Evolutionary conservation across 2,797 vertebrate genomes (phyloP).

Genomic region (Oreochromis mossambicus): DNA sequence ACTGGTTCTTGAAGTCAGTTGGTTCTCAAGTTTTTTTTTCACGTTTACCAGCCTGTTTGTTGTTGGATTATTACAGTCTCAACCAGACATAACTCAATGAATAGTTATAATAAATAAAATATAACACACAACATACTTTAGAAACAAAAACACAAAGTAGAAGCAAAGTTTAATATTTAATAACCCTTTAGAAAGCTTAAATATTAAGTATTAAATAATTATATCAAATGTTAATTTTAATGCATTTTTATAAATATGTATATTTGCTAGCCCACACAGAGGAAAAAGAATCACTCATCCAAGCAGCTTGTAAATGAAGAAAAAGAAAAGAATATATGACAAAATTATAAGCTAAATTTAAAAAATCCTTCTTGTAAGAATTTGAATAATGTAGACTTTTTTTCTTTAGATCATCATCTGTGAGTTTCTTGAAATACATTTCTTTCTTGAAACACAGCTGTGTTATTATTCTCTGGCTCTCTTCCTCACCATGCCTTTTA

Average conservation of each 20-base stretch:
- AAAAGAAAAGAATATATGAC: background rate
- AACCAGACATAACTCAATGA: background rate
- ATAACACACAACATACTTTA: background rate
- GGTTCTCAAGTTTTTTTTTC: rapidly evolving
- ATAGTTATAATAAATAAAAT: background rate
- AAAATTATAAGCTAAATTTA: background rate
- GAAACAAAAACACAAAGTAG: background rate
- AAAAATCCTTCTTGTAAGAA: background rate
- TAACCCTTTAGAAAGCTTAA: background rate
- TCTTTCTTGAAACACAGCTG: background rate
- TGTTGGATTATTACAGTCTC: rapidly evolving
- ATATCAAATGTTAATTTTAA: rapidly evolving
- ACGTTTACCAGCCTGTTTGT: background rate
- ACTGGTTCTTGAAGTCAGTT: background rate
- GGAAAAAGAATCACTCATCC: background rate
- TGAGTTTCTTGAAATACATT: background rate
- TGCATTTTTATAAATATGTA: background rate
- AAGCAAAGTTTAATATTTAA: background rate
- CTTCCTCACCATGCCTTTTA: background rate
- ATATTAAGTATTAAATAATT: background rate
- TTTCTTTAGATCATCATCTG: background rate
- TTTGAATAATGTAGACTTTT: background rate
- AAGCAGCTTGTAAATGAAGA: background rate
- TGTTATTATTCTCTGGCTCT: background rate
- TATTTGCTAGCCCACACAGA: background rate